phyloP scores from a whole-genome alignment of 2,888 invertebrate genomes.

The Chrysotoxum bicinctum region DNA sequence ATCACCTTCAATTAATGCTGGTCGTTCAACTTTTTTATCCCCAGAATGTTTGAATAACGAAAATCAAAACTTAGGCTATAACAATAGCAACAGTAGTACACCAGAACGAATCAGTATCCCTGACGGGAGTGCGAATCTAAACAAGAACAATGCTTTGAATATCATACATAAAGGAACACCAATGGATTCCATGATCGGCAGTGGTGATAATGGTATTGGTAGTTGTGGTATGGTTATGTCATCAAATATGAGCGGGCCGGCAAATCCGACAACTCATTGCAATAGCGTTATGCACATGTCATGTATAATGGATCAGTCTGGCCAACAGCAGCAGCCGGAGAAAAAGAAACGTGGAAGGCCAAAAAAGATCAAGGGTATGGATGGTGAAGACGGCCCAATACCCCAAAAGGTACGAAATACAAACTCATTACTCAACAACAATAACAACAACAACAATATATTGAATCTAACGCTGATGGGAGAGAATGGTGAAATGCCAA shows the following conservation, averaged over 20 bases:
- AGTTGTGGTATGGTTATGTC: conserved; percentile 40
- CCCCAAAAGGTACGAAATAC: conserved; percentile 82
- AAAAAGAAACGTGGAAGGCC: conserved; percentile 96
- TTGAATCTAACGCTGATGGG: conserved; percentile 77
- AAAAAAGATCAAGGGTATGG: conserved; percentile 85
- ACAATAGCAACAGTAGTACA: conserved; percentile 52
- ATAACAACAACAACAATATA: conserved; percentile 80
- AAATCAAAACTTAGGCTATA: conserved; percentile 35
- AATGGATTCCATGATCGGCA: conserved; percentile 24
- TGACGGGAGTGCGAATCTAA: conserved; percentile 34
- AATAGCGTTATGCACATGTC: conserved; percentile 47
- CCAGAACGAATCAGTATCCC: conserved; percentile 38
- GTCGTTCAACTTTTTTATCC: conserved; percentile 23
- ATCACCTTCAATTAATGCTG: conserved; percentile 11
- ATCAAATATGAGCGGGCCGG: conserved; percentile 18
- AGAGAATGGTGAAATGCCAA: conserved; percentile 85
- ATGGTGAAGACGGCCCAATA: conserved; percentile 84
- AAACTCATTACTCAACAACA: conserved; percentile 82
- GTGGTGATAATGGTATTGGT: conserved; percentile 25
- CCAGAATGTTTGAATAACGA: conserved; percentile 46
- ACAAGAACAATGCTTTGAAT: conserved; percentile 23
- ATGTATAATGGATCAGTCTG: conserved; percentile 43
- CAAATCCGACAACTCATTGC: conserved; percentile 39
- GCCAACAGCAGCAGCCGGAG: conserved; percentile 84
- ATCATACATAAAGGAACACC: conserved; percentile 42